Evolutionary conservation across 1,140 invertebrate species (phyloP), one percentile per base, ranked within the genome.

Genomic region (Lordiphosa collinella): DNA sequence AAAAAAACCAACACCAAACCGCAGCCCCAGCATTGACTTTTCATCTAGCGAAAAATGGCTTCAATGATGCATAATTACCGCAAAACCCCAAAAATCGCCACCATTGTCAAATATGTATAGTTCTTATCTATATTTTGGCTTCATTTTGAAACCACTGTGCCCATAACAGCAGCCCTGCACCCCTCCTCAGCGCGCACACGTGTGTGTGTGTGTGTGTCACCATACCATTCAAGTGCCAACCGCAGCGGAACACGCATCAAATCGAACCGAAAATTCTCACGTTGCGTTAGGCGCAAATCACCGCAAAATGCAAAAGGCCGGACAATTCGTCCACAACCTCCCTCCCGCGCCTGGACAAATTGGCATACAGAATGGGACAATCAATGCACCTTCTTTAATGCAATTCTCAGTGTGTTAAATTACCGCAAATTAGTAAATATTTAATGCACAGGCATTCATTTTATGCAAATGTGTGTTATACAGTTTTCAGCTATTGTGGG

Each of bases 351-450:
- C 40, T 43, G 25, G 22, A 43, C 40, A 43, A 43, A 43, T 43
- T 43, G 22, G 40, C 40, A 43, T 29, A 25, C 29, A 29, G 41
- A 4, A 8, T 38, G 22, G 25, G n/a, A 5, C 40, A 44, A 29
- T 31, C 41, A 13, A 44, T 44, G 41, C 41, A 31, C 25, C 41
- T 44, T 18, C 35, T 56, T n/a, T n/a, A n/a, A n/a, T n/a, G n/a
- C n/a, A n/a, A n/a, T n/a, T n/a, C n/a, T n/a, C n/a, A n/a, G n/a
- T n/a, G n/a, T 31, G 70, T 59, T 75, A 76, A 76, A 82, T 71
- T 63, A 75, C 73, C 79, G 51, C 76, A 82, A 37, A 84, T 76
- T 82, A 68, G 76, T 82, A 82, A 82, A 82, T 82, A 82, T 82
- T 82, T 82, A 76, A 82, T 76, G 76, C 72, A 76, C 25, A 29